Conservation (phyloP, 2,888 invertebrate species). For the Ophraella communa region DNA sequence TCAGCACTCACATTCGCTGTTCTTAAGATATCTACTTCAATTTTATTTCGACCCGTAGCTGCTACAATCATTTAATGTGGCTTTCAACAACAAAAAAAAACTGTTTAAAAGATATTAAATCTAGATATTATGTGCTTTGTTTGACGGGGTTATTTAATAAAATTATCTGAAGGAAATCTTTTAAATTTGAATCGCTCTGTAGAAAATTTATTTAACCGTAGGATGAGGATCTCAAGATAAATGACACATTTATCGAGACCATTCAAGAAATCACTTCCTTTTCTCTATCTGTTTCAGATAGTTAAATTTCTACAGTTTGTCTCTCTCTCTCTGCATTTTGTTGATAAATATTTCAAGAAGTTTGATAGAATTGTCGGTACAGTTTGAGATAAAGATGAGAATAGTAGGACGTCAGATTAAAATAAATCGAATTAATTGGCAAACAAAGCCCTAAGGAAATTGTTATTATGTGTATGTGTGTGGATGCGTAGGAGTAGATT, state of each 20-base stretch:
- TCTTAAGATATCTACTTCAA: conserved; percentile 5
- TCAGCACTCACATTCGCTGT: conserved; percentile 1
- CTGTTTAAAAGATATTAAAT: background rate
- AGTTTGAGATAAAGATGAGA: background rate
- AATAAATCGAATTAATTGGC: conserved; percentile 17
- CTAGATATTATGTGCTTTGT: background rate
- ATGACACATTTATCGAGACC: conserved; percentile 5
- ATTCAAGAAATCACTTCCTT: conserved; percentile 38
- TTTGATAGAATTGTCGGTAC: background rate
- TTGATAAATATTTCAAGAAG: conserved; percentile 25
- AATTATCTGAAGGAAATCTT: too few species aligned
- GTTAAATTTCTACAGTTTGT: conserved; percentile 33
- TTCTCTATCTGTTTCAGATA: conserved; percentile 42
- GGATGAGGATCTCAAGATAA: conserved; percentile 6
- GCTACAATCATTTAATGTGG: background rate
- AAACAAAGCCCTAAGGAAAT: conserved; percentile 24
- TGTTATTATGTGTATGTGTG: conserved; percentile 2
- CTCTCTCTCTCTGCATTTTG: conserved; percentile 11
- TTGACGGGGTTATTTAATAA: background rate
- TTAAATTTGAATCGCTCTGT: background rate
- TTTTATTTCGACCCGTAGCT: conserved; percentile 1
- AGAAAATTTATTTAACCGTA: background rate
- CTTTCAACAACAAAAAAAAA: background rate
- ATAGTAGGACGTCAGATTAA: conserved; percentile 9
- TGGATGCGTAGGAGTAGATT: conserved; percentile 12